Evolutionary conservation across 2,888 invertebrate genomes (phyloP).

Genomic region (Stenurella melanura): DNA sequence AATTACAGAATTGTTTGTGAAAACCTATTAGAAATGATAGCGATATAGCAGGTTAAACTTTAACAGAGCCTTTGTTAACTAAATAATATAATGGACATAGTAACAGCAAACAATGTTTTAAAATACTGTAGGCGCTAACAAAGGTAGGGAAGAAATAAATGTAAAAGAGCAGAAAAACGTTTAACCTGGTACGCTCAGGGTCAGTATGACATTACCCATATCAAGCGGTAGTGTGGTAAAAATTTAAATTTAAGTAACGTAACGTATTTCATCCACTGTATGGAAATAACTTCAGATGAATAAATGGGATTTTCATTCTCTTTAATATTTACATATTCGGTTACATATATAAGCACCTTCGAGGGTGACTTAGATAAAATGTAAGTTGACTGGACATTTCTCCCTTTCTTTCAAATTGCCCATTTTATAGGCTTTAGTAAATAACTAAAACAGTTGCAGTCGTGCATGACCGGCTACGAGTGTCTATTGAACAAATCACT

Average conservation of each 20-base stretch:
- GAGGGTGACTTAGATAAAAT: too few relatives aligned
- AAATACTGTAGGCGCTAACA: not conserved
- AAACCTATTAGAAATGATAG: not conserved
- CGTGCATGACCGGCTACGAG: too few relatives aligned
- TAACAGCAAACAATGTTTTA: not conserved
- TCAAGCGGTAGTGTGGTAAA: not conserved
- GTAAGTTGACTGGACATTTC: too few relatives aligned
- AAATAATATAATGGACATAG: not conserved
- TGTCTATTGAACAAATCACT: too few relatives aligned
- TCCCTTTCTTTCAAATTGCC: too few relatives aligned
- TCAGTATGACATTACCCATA: conserved; percentile 8
- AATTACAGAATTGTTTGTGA: not conserved
- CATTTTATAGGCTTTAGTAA: too few relatives aligned
- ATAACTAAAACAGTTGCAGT: too few relatives aligned
- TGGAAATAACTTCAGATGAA: too few relatives aligned
- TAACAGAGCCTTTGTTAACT: not conserved
- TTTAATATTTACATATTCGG: too few relatives aligned
- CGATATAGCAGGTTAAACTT: not conserved
- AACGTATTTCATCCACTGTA: too few relatives aligned
- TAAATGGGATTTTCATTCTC: too few relatives aligned
- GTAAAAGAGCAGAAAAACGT: conserved; percentile 8
- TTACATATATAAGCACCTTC: too few relatives aligned
- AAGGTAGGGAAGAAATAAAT: not conserved
- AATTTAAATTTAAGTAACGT: not conserved
- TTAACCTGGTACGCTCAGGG: not conserved